Conservation (phyloP, 2,888 invertebrate genomes). For the Criorhina ranunculi region DNA sequence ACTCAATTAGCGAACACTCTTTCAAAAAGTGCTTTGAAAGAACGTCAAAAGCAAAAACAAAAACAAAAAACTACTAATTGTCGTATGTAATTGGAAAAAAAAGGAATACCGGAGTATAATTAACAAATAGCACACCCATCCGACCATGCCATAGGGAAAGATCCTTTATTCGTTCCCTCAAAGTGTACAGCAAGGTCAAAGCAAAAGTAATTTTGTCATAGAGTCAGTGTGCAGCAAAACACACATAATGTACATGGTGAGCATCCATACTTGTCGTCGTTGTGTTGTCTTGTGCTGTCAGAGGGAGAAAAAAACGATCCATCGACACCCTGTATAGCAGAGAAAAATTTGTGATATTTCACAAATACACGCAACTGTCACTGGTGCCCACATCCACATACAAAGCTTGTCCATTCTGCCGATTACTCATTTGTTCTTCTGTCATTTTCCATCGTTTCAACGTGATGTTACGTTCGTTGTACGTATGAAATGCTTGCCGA, state of each 20-base stretch:
- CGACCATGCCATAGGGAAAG: conserved; percentile 10
- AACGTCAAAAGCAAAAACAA: conserved; percentile 44
- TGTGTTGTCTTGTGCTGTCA: not conserved
- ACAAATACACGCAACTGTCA: conserved; percentile 8
- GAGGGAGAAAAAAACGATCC: not conserved
- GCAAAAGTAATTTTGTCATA: conserved; percentile 40
- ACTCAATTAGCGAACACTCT: not conserved
- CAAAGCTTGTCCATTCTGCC: conserved; percentile 13
- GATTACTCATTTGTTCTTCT: conserved; percentile 59
- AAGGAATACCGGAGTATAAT: conserved; percentile 52
- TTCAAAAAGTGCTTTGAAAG: conserved; percentile 36
- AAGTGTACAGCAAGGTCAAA: conserved; percentile 52
- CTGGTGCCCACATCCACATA: not conserved
- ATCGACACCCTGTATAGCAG: conserved; percentile 20
- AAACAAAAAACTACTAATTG: conserved; percentile 63
- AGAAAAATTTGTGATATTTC: conserved; percentile 18
- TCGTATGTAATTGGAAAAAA: conserved; percentile 36
- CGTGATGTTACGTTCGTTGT: conserved; percentile 24
- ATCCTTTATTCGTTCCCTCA: conserved; percentile 14
- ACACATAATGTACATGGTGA: conserved; percentile 11
- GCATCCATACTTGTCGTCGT: not conserved
- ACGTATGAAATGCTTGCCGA: conserved; percentile 64
- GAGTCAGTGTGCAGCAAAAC: conserved; percentile 41
- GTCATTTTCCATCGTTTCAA: conserved; percentile 47
- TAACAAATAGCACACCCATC: conserved; percentile 65